Percentiles rank a stretch among this genome's conserved stretches.
These are phyloP conservation scores for Palythoa heliodiscus DNA, from an alignment of 92 coral and sea anemone genomes.

Conservation along the genomic window DNA sequence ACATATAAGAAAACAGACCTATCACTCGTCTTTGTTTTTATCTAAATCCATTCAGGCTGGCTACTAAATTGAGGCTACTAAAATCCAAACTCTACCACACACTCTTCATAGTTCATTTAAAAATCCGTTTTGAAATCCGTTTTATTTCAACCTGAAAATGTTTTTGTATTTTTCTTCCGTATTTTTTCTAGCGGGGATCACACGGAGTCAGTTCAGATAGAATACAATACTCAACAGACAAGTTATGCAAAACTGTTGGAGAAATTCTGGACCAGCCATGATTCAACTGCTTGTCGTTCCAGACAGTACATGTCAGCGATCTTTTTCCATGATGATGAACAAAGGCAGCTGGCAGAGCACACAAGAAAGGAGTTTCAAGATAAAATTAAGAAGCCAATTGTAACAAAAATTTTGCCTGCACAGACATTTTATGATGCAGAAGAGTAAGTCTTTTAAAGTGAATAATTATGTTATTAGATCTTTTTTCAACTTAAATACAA, in stretches of 20 bases:
- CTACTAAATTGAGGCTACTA: too few species aligned
- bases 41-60: too few species aligned
- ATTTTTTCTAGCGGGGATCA: slow-evolving; percentile 84
- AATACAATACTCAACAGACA: slow-evolving; percentile 82
- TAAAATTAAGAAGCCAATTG: slow-evolving; percentile 63
- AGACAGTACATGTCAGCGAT: slow-evolving; percentile 97
- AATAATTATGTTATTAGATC: background rate
- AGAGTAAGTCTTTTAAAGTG: slow-evolving; percentile 65
- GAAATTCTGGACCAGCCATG: slow-evolving; percentile 88
- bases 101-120: too few species aligned
- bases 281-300: slow-evolving; percentile 69
- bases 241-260: slow-evolving; percentile 82
- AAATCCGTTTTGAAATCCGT: too few species aligned
- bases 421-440: slow-evolving; percentile 94
- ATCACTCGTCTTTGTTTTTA: too few species aligned
- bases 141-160: too few species aligned
- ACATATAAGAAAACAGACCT: too few species aligned
- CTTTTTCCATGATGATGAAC: slow-evolving; percentile 88
- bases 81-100: too few species aligned
- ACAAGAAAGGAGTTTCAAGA: slow-evolving; percentile 72
- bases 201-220: slow-evolving; percentile 91
- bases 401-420: slow-evolving; percentile 88
- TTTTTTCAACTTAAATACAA: background rate
- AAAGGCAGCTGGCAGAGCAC: slow-evolving; percentile 81
- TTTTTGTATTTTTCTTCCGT: background rate